Conservation (phyloP, 2,113 vertebrate species). For the Pelodiscus sinensis region DNA sequence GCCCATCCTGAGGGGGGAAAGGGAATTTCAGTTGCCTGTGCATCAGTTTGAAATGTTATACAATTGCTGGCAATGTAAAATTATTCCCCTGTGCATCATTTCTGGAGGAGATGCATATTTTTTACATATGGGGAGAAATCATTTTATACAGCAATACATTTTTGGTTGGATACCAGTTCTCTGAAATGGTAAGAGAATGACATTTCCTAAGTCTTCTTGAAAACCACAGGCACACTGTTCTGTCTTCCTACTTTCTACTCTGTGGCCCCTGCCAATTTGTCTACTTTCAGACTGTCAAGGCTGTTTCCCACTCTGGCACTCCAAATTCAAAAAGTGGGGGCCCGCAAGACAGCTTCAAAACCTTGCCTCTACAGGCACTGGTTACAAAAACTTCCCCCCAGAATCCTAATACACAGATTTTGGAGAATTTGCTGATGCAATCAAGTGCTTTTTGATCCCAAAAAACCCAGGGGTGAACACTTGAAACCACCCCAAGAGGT, state of each 20-base stretch:
- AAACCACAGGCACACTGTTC: background rate
- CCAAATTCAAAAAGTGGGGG: no score
- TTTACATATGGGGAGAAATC: background rate
- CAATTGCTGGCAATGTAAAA: background rate
- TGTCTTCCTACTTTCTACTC: background rate
- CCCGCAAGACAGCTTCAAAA: no score
- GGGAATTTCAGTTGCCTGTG: background rate
- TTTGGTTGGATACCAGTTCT: background rate
- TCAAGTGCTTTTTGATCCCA: no score
- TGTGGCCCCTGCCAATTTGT: background rate
- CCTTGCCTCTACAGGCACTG: no score
- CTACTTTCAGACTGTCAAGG: background rate
- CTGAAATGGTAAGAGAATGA: background rate
- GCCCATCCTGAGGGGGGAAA: background rate
- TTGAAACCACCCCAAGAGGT: no score
- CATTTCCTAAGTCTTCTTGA: background rate
- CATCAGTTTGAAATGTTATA: background rate
- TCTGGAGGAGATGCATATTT: background rate
- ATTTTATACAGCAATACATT: background rate
- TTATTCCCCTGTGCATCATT: background rate
- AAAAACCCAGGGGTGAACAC: no score
- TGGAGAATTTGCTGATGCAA: no score
- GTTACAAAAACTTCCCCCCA: no score
- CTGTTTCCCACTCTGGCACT: no score
- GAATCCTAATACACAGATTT: no score